Conservation (phyloP, 2,797 vertebrate species). For the Rallus crepitans region DNA sequence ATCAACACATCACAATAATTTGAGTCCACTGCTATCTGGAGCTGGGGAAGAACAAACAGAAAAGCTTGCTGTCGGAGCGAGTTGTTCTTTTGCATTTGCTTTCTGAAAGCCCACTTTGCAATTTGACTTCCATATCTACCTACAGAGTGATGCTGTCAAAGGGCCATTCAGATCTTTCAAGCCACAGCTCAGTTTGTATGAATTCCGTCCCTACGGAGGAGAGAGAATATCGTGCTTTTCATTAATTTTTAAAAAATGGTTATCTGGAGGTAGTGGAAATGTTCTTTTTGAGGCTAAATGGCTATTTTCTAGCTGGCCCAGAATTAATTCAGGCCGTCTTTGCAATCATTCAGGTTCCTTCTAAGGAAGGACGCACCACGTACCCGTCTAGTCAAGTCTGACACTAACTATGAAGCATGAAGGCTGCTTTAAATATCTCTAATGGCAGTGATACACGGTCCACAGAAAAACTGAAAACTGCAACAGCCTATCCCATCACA, state of each 20-base stretch:
- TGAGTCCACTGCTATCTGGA: slow-evolving; percentile 47
- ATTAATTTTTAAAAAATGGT: neutral
- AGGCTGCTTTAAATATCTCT: neutral
- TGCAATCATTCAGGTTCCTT: neutral
- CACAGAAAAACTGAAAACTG: neutral
- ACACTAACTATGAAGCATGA: neutral
- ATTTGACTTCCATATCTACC: neutral
- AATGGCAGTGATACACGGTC: neutral
- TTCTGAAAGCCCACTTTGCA: slow-evolving; percentile 28
- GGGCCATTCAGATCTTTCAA: neutral
- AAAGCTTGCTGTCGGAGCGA: neutral
- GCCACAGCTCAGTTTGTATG: neutral
- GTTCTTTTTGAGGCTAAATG: neutral
- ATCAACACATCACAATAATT: slow-evolving; percentile 78
- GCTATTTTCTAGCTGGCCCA: neutral
- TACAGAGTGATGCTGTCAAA: neutral
- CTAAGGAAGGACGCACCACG: neutral
- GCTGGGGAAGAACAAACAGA: slow-evolving; percentile 42
- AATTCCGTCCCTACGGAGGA: slow-evolving; percentile 4
- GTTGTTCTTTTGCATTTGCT: slow-evolving; percentile 2
- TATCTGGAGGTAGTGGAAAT: neutral
- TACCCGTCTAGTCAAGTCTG: neutral
- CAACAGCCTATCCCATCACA: neutral
- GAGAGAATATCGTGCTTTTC: neutral
- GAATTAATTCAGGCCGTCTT: neutral